Evolutionary conservation across 1,140 invertebrate species (phyloP).

Genomic region (Copidosoma floridanum): DNA sequence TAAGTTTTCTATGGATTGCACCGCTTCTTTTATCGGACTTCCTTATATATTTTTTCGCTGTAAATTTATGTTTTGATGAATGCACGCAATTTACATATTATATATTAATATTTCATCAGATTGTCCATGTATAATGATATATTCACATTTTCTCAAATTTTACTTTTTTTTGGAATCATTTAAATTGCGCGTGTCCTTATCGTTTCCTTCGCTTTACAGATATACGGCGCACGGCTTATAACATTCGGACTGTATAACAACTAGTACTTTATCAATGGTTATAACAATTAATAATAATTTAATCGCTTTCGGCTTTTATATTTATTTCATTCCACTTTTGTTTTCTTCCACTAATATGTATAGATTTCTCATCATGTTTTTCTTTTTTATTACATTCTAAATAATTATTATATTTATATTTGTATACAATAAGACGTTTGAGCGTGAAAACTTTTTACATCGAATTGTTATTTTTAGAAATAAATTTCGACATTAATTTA

Average conservation of each 20-base stretch:
- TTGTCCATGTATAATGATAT: slow-evolving; percentile 28
- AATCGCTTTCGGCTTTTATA: neutral
- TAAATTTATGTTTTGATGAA: neutral
- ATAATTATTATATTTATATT: slow-evolving; percentile 8
- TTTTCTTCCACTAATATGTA: neutral
- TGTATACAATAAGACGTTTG: slow-evolving; percentile 15
- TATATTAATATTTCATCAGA: slow-evolving; percentile 12
- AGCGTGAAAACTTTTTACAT: slow-evolving; percentile 8
- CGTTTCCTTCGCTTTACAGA: neutral
- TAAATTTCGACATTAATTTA: slow-evolving; percentile 9
- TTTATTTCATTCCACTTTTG: neutral
- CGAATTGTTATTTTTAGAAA: slow-evolving; percentile 4
- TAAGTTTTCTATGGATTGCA: neutral
- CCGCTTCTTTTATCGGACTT: slow-evolving; percentile 5
- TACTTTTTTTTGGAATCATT: too few species aligned
- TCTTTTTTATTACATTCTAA: neutral
- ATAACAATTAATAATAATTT: slow-evolving; percentile 24
- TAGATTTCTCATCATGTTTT: neutral
- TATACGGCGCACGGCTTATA: slow-evolving; percentile 4
- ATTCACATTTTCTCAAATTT: slow-evolving; percentile 19
- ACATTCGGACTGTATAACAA: slow-evolving; percentile 19
- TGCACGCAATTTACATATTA: slow-evolving; percentile 14
- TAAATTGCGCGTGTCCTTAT: neutral
- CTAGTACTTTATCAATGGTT: slow-evolving; percentile 6
- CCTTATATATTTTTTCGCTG: slow-evolving; percentile 1